Evolutionary conservation across 2,797 vertebrate species (phyloP).

Genomic region (Coluber constrictor): DNA sequence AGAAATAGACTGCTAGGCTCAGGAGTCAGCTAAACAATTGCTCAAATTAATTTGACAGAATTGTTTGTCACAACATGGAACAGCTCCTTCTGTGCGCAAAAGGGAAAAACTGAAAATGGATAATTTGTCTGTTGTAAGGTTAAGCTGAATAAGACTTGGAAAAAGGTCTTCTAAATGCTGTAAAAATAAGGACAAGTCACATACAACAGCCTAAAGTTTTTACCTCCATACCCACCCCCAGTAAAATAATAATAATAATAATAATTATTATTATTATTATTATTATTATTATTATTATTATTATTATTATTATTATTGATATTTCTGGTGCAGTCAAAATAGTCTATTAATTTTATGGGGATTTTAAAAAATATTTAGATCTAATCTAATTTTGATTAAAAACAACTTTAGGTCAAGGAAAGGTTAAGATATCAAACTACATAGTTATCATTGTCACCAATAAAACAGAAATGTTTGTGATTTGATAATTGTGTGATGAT

Average conservation of each 20-base stretch:
- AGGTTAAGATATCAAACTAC: background rate
- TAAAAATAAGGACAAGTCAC: background rate
- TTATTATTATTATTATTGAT: too few relatives aligned
- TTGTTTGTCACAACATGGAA: background rate
- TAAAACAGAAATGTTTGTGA: conserved; percentile 28
- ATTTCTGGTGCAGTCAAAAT: background rate
- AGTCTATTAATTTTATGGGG: background rate
- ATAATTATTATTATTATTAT: too few relatives aligned
- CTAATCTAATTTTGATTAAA: conserved; percentile 40
- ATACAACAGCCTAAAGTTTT: conserved; percentile 16
- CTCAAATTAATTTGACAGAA: background rate
- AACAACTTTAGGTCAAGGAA: conserved; percentile 38
- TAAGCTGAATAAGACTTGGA: background rate
- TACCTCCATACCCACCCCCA: background rate
- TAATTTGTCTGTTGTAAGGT: background rate
- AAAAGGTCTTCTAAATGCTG: background rate
- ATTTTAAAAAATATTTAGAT: conserved; percentile 26
- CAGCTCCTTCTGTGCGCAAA: background rate
- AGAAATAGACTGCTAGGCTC: background rate
- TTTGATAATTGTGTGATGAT: conserved; percentile 15
- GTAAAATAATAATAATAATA: background rate
- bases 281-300: too few relatives aligned
- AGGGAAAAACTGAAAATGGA: background rate
- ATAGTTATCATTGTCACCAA: background rate
- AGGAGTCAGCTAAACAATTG: background rate